Evolutionary conservation across 2,888 invertebrate species (phyloP).

Genomic region (Mayetiola destructor): DNA sequence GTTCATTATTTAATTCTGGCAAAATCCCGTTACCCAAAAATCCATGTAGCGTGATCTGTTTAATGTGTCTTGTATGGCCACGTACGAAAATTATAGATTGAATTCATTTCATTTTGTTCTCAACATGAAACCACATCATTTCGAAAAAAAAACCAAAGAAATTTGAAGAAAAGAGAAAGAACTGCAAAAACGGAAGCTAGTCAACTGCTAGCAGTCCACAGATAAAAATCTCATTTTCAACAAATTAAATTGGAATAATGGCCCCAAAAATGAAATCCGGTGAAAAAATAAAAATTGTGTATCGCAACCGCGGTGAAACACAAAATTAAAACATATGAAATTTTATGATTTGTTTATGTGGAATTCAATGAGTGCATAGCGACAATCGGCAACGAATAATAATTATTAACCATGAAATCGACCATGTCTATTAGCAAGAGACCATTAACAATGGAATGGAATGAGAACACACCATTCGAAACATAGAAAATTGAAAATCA

Average conservation of each 20-base stretch:
- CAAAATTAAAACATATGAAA: slow-evolving; percentile 2
- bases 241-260: slow-evolving; percentile 4
- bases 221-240: slow-evolving; percentile 1
- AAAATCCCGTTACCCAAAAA: slow-evolving; percentile 1
- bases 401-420: slow-evolving; percentile 12
- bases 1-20: slow-evolving; percentile 3
- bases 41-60: not conserved
- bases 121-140: not conserved
- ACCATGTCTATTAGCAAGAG: slow-evolving; percentile 4
- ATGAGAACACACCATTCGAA: too few relatives aligned
- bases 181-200: slow-evolving; percentile 7
- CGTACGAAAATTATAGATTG: slow-evolving; percentile 10
- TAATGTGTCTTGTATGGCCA: not conserved
- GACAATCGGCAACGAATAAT: slow-evolving; percentile 8
- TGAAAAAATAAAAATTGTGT: not conserved
- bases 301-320: not conserved
- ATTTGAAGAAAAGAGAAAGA: not conserved
- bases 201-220: not conserved
- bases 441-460: too few relatives aligned
- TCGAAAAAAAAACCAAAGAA: not conserved
- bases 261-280: not conserved
- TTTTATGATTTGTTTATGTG: not conserved
- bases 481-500: not conserved
- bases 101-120: slow-evolving; percentile 5
- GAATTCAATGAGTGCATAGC: slow-evolving; percentile 2